phyloP scores from a whole-genome alignment of 2,888 invertebrate genomes.

The Caenorhabditis drosophilae region DNA sequence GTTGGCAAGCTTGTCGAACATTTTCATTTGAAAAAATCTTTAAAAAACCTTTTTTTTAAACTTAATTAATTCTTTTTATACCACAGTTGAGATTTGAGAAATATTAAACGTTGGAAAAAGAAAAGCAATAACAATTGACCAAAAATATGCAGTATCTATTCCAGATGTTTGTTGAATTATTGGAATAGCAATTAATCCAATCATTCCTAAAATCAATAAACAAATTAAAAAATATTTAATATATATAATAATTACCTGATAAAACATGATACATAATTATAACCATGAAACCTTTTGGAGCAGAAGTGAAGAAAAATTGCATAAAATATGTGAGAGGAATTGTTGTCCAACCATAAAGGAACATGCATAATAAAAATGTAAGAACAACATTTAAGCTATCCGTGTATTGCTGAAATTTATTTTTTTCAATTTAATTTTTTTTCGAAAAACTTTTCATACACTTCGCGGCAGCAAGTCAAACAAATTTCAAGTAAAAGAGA shows the following conservation, averaged over 20 bases:
- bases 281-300: conserved; percentile 64
- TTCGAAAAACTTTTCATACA: too few species aligned
- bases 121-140: conserved; percentile 41
- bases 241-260: too few species aligned
- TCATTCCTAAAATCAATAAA: too few species aligned
- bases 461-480: too few species aligned
- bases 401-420: too few species aligned
- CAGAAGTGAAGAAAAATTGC: conserved; percentile 58
- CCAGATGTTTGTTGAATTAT: conserved; percentile 54
- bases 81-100: conserved; percentile 39
- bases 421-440: too few species aligned
- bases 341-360: conserved; percentile 57
- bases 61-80: conserved; percentile 1
- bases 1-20: conserved; percentile 48
- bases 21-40: conserved; percentile 59
- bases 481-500: background rate
- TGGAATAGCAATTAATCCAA: conserved; percentile 62
- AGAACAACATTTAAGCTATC: conserved; percentile 34
- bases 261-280: conserved; percentile 62
- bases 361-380: conserved; percentile 36
- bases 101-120: conserved; percentile 47
- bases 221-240: too few species aligned
- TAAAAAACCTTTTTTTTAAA: conserved; percentile 9
- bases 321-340: conserved; percentile 63
- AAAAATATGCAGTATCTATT: conserved; percentile 26